phyloP scores from a whole-genome alignment of 2,888 invertebrate genomes.

The Acanthosepion lycidas region DNA sequence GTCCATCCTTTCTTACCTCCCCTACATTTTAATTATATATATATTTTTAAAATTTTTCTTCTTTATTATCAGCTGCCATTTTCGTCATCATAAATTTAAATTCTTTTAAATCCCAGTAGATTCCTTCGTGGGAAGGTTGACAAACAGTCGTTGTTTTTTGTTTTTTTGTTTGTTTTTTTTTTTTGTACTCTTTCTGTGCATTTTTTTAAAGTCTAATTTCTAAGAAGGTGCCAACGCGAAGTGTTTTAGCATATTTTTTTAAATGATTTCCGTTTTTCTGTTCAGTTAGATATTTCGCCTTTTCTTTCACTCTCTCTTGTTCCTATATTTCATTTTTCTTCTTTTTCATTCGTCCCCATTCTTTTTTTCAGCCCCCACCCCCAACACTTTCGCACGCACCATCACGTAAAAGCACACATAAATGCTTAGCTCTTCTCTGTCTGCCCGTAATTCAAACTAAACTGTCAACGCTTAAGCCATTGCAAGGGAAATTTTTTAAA shows the following conservation, averaged over 20 bases:
- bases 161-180: not conserved
- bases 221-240: not conserved
- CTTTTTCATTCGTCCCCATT: not conserved
- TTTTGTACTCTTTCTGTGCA: not conserved
- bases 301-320: not conserved
- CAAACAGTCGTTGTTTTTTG: not conserved
- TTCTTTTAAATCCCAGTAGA: not conserved
- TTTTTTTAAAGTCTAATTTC: not conserved
- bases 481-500: not conserved
- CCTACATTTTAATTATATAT: too few relatives aligned
- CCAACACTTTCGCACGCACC: not conserved
- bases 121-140: not conserved
- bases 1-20: too few relatives aligned
- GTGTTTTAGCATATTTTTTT: not conserved
- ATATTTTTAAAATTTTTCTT: too few relatives aligned
- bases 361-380: not conserved
- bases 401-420: not conserved
- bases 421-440: not conserved
- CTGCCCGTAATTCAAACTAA: not conserved
- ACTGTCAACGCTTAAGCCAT: not conserved
- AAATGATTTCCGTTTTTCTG: not conserved
- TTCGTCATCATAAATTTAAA: not conserved
- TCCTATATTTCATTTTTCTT: not conserved
- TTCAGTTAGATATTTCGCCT: not conserved
- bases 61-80: not conserved